Base-by-base conservation (phyloP, 1,140 invertebrate genomes). In the Hycleus phaleratus region DNA sequence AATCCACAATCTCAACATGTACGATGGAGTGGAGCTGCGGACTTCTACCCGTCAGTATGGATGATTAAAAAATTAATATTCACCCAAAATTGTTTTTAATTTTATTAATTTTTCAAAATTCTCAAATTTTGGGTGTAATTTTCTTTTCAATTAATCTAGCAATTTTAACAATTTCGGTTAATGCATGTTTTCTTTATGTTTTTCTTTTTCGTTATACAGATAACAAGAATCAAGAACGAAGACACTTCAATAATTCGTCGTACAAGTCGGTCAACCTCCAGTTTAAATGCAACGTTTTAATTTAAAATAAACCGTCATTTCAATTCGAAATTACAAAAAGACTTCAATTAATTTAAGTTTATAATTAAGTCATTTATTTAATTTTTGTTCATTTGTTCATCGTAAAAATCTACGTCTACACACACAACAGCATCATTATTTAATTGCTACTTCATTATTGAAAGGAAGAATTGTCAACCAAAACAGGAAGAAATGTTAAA, bases 11-110 rank as follows among this genome's bases (percentile, higher is more conserved):
- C 75, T 85, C 61, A 84, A 82, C 78, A 82, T 85, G 74, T 85
- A 82, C 76, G 82, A 84, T 69, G 83, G 83, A 60, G 77, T 78
- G 65, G 82, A 84, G 70, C 78, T 84, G 46, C 77, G 82, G 69
- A 82, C 81, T 75, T 80, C 82, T 69, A 84, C 82, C 68, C 80
- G 83, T 77, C 82, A 84, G 81, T 85, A 83, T 78, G 82, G 82
- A 83, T 84, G 82, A 84, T 79, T 72, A 71, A 73, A 71, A 71
- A 63, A 60, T 68, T 71, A 71, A 70, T 55, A 53, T 52, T 51
- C 51, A 67, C 51, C 56, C 49, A 64, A 63, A 62, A 58, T 60
- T 60, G 26, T 40, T 58, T 18, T 49, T 56, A 43, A 52, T 5
- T 38, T 53, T 18, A 9, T 45, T 46, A 11, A 3, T 12, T 46